These are phyloP conservation scores for Pomacea canaliculata DNA, from an alignment of 2,888 invertebrate species.

Conservation along the genomic window DNA sequence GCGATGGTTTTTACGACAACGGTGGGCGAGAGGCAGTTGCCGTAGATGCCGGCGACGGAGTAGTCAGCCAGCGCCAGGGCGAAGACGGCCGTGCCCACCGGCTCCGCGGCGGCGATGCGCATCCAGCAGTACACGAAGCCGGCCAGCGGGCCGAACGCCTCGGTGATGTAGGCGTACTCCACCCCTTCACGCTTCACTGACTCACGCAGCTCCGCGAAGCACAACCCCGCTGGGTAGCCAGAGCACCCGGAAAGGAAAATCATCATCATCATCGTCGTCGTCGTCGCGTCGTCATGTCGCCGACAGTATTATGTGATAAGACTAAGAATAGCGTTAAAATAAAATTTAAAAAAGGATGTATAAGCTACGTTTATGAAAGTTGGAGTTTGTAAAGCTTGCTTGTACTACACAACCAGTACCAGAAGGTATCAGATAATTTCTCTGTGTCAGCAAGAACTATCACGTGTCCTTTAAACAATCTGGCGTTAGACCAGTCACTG, in stretches of 20 bases:
- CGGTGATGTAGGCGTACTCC: constrained; percentile 51
- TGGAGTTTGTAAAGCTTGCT: no score
- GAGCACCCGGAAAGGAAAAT: not conserved
- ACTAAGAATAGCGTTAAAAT: not conserved
- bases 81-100: constrained; percentile 48
- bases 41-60: constrained; percentile 42
- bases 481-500: no score
- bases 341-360: no score
- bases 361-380: no score
- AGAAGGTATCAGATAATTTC: no score
- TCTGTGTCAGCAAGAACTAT: no score
- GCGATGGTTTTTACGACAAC: constrained; percentile 48
- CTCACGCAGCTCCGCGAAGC: constrained; percentile 48
- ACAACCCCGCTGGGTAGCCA: constrained; percentile 60
- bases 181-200: constrained; percentile 46
- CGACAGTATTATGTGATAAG: not conserved
- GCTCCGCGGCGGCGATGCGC: constrained; percentile 60
- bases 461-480: no score
- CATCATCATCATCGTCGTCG: no score
- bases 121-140: constrained; percentile 51
- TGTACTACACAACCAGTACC: no score
- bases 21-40: constrained; percentile 42
- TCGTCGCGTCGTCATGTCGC: no score
- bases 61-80: constrained; percentile 47
- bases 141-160: constrained; percentile 47